Evolutionary conservation across 2,797 vertebrate species (phyloP), one percentile per base, ranked within the genome.

Genomic region (Lepus townsendii): DNA sequence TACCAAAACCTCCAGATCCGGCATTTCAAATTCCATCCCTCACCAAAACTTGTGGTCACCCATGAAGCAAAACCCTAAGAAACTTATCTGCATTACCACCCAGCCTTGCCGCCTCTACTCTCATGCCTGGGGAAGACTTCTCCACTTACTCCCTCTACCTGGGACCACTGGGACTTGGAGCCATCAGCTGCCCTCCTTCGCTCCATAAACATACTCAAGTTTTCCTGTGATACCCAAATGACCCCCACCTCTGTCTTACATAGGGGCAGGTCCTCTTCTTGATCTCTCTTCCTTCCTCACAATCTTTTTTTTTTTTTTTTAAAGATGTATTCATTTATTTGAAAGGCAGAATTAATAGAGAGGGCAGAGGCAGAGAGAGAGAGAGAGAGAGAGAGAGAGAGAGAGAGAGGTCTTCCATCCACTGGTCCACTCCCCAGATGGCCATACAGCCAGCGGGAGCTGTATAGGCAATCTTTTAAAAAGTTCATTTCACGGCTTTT

Each of bases 61-160:
- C 60, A 63, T 24, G 24, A 65, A 88, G 26, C 57, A 91, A 90
- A 88, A 63, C 16, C 11, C 63, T 42, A 69, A 35, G 0, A 83
- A 52, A 68, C 30, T 75, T 30, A 91, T 19, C 22, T 13, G 17
- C 35, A 32, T 66, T 27, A 88, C 42, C 50, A 26, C 50, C 22
- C 50, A 27, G 32, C 32, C n/a, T n/a, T 14, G 14, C 38, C 65
- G 50, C 88, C 77, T 68, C 87, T 54, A 38, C 38, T 57, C 38
- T 88, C 91, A 79, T 75, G 66, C 32, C 54, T 63, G 26, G 60
- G 35, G 78, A 73, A 83, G 66, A 65, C 50, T 82, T 91, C 27
- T 69, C 62, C 68, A 92, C 27, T 66, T 73, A 69, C 92, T 19
- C 13, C 42, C 52, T 69, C 73, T 24, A 35, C 30, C 68, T 9